A percentile compares a stretch with the other conserved stretches of the same genome.
phyloP scores from a whole-genome alignment of 2,797 vertebrate genomes.

The Tiaroga cobitis region DNA sequence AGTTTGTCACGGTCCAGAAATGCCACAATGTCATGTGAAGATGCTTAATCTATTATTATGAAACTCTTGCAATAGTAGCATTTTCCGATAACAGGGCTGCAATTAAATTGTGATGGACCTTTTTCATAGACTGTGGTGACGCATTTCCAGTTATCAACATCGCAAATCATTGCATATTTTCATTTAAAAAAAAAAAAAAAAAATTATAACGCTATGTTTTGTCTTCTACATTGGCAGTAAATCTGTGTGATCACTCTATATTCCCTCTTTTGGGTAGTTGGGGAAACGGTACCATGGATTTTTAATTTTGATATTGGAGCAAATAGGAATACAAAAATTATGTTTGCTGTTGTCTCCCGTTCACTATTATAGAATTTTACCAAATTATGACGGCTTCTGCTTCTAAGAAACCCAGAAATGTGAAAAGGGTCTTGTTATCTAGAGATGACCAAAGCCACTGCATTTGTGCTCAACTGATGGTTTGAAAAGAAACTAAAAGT shows the following conservation, averaged over 20 bases:
- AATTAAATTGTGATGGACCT: background rate
- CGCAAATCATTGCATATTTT: background rate
- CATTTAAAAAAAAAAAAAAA: no score
- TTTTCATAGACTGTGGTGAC: background rate
- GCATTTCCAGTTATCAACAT: background rate
- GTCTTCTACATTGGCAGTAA: background rate
- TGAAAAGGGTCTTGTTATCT: background rate
- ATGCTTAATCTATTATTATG: background rate
- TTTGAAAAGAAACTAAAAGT: no score
- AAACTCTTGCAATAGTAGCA: background rate
- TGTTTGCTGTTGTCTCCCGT: background rate
- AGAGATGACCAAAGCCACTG: background rate
- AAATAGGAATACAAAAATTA: background rate
- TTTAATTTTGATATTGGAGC: no score
- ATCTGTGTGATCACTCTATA: background rate
- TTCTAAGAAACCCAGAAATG: background rate
- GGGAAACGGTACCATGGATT: background rate
- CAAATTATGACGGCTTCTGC: background rate
- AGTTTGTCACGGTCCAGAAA: background rate
- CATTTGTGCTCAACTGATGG: background rate
- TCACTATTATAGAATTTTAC: background rate
- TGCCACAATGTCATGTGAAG: background rate
- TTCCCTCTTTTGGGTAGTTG: background rate
- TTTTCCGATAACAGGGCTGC: background rate
- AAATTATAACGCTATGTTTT: background rate